Evolutionary conservation across 2,113 vertebrate species (phyloP), one percentile per base, ranked within the genome.

Genomic region (Okapia johnstoni): DNA sequence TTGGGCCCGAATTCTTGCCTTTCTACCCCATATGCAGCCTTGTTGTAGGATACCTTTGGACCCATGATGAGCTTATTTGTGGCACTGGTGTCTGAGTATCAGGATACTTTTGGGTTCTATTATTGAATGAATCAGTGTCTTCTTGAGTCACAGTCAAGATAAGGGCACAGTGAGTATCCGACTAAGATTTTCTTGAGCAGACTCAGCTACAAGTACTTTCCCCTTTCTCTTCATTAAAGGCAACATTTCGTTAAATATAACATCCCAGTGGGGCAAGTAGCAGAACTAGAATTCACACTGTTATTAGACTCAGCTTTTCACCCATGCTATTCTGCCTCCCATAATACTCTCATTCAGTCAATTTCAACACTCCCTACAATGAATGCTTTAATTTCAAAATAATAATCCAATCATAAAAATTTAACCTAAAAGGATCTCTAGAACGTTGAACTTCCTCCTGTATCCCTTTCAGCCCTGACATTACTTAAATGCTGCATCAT

Each of bases 331-430:
- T 55, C 33, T 55, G 11, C 6, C 3, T 95, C 2, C 16, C 16
- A 57, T 43, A 79, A 57, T 50, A 88, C 4, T 60, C 70, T 48
- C 30, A 73, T 70, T 30, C 14, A 79, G 19, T 55, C 33, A 85
- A 40, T 88, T 94, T 92, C 33, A 85, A 61, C 54, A 80, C 2
- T 61, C 13, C 13, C 46, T 58, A 73, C 36, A 92, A 85, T 81
- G 79, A 88, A 95, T 17, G 60, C 21, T 84, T 92, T 21, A 61
- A 73, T 92, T 95, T 73, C 26, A 93, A 95, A 94, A 95, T 80
- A 50, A 17, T 79, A 88, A 92, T 88, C 3, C 43, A 58, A 17
- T 91, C 66, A 85, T 58, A 70, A 92, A 94, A 85, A 61, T 79
- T 43, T 28, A 94, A 55, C 30, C 43, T 96, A 40, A 88, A 96